Conservation (phyloP, 2,797 vertebrate species). For the Pterois miles region DNA sequence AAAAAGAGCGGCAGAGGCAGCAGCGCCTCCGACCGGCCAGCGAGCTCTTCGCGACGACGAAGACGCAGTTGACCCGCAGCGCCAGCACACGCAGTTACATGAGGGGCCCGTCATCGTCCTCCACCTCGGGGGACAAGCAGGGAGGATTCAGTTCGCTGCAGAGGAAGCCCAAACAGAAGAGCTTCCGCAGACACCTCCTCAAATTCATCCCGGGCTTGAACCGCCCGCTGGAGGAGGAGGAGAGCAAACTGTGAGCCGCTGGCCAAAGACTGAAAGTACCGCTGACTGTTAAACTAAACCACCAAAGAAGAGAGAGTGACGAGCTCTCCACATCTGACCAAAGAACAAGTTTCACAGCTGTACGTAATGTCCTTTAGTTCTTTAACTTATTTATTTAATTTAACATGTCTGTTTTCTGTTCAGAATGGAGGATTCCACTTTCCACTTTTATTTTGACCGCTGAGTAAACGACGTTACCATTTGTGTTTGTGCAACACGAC, state of each 20-base stretch:
- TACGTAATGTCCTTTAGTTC: slow-evolving; percentile 57
- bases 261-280: slow-evolving; percentile 50
- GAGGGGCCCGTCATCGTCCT: slow-evolving; percentile 57
- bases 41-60: slow-evolving; percentile 78
- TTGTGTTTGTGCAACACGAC: slow-evolving; percentile 5
- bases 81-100: slow-evolving; percentile 87
- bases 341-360: slow-evolving; percentile 53
- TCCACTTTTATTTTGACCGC: slow-evolving; percentile 37
- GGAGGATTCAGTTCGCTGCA: slow-evolving; percentile 76
- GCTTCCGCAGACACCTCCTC: slow-evolving; percentile 90
- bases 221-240: slow-evolving; percentile 94
- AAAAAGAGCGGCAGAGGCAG: slow-evolving; percentile 37
- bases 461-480: slow-evolving; percentile 25
- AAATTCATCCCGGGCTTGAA: slow-evolving; percentile 97
- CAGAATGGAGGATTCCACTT: slow-evolving; percentile 60
- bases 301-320: slow-evolving; percentile 63
- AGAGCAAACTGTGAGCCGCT: slow-evolving; percentile 90
- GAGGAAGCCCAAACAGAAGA: slow-evolving; percentile 90
- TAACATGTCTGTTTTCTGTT: slow-evolving; percentile 50
- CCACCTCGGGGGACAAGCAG: slow-evolving; percentile 71
- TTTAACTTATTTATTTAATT: slow-evolving; percentile 89
- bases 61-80: slow-evolving; percentile 87
- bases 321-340: slow-evolving; percentile 33
- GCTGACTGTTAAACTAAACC: slow-evolving; percentile 24
- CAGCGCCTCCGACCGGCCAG: slow-evolving; percentile 76